These are phyloP conservation scores for Rissa tridactyla DNA, from an alignment of 2,113 vertebrate genomes.

Conservation along the genomic window DNA sequence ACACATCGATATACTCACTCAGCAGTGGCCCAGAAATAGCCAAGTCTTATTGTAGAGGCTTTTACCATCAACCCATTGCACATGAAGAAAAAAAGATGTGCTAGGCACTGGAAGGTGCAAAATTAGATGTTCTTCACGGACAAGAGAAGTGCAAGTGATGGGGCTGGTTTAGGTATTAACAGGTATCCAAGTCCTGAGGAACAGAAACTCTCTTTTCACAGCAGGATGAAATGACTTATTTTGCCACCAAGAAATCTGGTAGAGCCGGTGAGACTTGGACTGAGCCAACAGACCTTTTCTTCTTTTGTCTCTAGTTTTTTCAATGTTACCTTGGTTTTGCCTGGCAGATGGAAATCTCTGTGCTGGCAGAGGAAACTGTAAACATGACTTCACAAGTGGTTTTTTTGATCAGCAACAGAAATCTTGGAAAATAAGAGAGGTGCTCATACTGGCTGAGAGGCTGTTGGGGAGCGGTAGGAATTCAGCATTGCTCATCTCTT, in stretches of 20 bases:
- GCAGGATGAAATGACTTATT: background rate
- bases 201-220: background rate
- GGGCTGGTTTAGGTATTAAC: background rate
- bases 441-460: background rate
- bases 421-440: background rate
- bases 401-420: background rate
- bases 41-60: background rate
- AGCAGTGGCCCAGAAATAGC: background rate
- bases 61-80: background rate
- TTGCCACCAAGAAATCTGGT: background rate
- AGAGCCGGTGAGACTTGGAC: background rate
- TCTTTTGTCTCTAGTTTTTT: background rate
- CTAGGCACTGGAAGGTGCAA: background rate
- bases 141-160: background rate
- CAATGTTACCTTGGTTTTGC: background rate
- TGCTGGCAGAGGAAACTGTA: background rate
- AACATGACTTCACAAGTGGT: background rate
- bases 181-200: background rate
- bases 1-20: background rate
- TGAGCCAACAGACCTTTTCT: background rate
- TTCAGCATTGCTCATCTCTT: background rate
- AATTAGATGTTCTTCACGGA: background rate
- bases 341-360: background rate
- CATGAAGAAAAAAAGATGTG: background rate
- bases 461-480: background rate